Percentiles rank a stretch among this genome's conserved stretches.
These are phyloP conservation scores for Cuculus canorus DNA, from an alignment of 2,797 vertebrate species.

Conservation along the genomic window DNA sequence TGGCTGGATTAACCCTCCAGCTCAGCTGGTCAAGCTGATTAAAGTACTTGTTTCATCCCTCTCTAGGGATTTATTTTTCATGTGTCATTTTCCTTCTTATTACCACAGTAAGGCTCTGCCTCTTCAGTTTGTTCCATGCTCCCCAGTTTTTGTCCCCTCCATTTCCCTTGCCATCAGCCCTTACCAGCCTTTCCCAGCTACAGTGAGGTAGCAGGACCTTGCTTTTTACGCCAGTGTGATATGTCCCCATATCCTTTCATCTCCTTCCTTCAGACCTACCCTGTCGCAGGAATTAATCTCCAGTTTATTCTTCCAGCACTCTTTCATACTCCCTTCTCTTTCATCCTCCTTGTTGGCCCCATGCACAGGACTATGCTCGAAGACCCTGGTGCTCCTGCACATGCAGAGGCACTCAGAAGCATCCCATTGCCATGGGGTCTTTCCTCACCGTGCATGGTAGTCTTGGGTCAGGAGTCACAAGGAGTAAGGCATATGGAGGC, in stretches of 20 bases:
- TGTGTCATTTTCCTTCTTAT: conserved; percentile 34
- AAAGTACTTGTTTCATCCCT: conserved; percentile 49
- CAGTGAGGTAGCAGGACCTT: neutral
- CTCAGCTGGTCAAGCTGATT: conserved; percentile 55
- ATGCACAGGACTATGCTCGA: neutral
- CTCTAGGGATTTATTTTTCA: conserved; percentile 51
- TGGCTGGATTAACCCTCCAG: conserved; percentile 50
- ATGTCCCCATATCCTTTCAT: neutral
- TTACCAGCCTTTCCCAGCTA: neutral
- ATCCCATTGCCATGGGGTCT: neutral
- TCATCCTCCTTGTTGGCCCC: neutral
- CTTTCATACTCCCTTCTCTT: neutral
- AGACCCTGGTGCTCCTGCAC: neutral
- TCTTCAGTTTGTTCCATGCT: neutral
- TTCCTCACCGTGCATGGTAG: accelerated
- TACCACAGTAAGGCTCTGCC: neutral
- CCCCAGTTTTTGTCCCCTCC: neutral
- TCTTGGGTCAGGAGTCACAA: neutral
- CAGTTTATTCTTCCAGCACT: neutral
- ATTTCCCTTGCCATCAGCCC: neutral
- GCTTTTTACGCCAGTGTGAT: neutral
- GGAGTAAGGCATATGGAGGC: neutral
- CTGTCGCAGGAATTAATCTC: neutral
- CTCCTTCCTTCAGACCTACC: neutral
- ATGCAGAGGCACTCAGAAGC: neutral